Percentiles rank a stretch among this genome's conserved stretches.
Conservation (phyloP, 1,140 invertebrate species). For the Hycleus phaleratus region DNA sequence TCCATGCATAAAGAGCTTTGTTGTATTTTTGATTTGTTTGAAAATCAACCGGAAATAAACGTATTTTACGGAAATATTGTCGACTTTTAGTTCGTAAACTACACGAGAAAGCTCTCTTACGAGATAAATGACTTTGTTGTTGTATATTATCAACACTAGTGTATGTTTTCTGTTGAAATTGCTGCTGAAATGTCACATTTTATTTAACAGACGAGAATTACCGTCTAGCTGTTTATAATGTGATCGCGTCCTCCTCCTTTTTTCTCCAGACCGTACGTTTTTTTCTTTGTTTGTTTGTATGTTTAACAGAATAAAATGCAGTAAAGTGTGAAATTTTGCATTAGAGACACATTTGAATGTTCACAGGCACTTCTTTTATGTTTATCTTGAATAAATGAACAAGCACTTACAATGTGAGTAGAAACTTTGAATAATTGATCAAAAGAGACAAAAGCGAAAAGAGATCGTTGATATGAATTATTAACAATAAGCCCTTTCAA, state of each 20-base stretch:
- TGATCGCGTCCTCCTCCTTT: too few relatives aligned
- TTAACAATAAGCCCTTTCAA: constrained; percentile 22
- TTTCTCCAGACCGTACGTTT: background rate
- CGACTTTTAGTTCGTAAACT: background rate
- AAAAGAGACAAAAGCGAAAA: constrained; percentile 12
- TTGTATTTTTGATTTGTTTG: too few relatives aligned
- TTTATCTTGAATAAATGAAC: constrained; percentile 10
- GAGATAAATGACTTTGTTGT: constrained; percentile 10
- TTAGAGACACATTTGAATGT: constrained; percentile 9
- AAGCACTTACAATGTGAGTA: constrained; percentile 14
- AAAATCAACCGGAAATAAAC: too few relatives aligned
- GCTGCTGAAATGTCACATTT: constrained; percentile 4
- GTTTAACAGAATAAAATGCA: background rate
- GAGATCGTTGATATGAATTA: constrained; percentile 18
- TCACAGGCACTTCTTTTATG: constrained; percentile 2
- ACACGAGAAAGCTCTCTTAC: constrained; percentile 14
- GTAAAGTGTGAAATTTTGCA: constrained; percentile 3
- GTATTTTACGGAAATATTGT: too few relatives aligned
- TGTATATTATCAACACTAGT: constrained; percentile 7
- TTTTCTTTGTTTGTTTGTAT: background rate
- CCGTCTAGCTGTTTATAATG: background rate
- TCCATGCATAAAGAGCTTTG: too few relatives aligned
- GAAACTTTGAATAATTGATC: constrained; percentile 21
- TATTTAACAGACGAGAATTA: too few relatives aligned
- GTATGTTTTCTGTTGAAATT: constrained; percentile 3